Base-by-base conservation (phyloP, 2,113 vertebrate species). In the Andinoacara biseriatus region DNA sequence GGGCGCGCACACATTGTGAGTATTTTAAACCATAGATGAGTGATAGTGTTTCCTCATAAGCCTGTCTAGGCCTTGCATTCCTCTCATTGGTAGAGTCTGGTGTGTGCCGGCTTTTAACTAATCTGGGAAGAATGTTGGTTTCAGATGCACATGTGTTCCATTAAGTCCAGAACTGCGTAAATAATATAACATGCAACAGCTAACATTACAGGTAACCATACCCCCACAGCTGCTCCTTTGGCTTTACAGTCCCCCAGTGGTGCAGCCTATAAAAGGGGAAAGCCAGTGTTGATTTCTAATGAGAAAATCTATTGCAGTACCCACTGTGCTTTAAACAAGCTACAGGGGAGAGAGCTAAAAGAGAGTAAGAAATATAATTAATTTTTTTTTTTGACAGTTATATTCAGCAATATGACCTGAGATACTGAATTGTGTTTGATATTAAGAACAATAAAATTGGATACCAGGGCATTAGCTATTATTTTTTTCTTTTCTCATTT, bases 181-280 rank as follows among this genome's bases (percentile, higher is more conserved):
- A 92, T 94, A 94, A 94, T 95, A 94, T 92, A 93, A 94, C 90
- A 90, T 88, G 91, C 85, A 89, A 87, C 89, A 90, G 93, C 94
- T 95, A 91, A 89, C 85, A 82, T 95, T 95, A 91, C 94, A 94
- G 93, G 93, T 94, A 94, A 94, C 93, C 82, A 63, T 91, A 94
- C 84, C 91, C 91, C 86, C 81, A 86, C 93, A 94, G 93, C 94
- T 95, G 93, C 83, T 90, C 82, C 81, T 76, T n/a, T 22, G 92
- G 91, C 90, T 94, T 92, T 87, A 85, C 91, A 88, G 88, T 77
- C 86, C 86, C 75, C 78, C 80, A 17, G 60, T 78, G 43, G 29
- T 62, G 84, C 46, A 22, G 69, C 82, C 84, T 85, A 89, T 92
- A 93, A 93, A 92, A 93, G 85, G 67, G 31, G 75, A 72, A 84